A percentile compares a stretch with the other conserved stretches of the same genome.
Evolutionary conservation across 92 coral and sea anemone species (phyloP).

Genomic region (Anthopleura xanthogrammica): DNA sequence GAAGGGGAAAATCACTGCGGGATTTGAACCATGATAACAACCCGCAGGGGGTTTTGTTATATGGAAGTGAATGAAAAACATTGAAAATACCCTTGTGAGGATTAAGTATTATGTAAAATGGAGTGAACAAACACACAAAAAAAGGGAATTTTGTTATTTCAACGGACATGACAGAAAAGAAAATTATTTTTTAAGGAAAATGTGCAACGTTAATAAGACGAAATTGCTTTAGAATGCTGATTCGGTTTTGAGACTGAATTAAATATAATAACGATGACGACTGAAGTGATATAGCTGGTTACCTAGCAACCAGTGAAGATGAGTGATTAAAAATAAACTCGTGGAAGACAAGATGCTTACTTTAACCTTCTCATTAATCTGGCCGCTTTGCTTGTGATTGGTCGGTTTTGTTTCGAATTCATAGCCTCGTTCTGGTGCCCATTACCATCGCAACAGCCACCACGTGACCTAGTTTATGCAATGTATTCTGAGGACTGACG

Average conservation of each 20-base stretch:
- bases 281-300: neutral
- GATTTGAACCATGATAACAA: neutral
- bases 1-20: neutral
- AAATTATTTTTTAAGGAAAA: neutral
- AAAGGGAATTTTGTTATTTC: neutral
- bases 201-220: neutral
- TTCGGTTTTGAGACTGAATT: neutral
- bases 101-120: neutral
- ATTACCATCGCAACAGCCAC: neutral
- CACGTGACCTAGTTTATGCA: neutral
- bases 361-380: neutral
- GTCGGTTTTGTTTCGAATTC: neutral
- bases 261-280: neutral
- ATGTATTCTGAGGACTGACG: neutral
- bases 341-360: neutral
- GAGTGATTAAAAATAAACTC: neutral
- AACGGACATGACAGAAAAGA: neutral
- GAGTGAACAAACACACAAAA: neutral
- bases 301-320: neutral
- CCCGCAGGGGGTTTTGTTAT: slow-evolving; percentile 2
- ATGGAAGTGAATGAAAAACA: neutral
- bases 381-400: slow-evolving; percentile 9
- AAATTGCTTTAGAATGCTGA: neutral
- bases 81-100: neutral
- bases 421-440: slow-evolving; percentile 42